These are phyloP conservation scores for Sylvia atricapilla DNA, from an alignment of 2,113 vertebrate species.

Conservation along the genomic window DNA sequence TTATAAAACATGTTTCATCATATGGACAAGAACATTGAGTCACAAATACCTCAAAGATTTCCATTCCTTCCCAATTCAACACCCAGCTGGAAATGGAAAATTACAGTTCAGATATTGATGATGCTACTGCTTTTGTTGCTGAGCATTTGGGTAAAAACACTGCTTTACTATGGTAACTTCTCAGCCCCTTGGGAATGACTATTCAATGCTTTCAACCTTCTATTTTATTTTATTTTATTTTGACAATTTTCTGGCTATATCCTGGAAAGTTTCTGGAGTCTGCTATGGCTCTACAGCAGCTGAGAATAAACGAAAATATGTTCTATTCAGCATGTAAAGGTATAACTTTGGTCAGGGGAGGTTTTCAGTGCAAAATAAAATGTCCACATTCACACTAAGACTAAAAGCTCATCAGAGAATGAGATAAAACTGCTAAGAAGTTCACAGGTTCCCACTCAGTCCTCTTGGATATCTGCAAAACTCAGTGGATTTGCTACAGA, in stretches of 20 bases:
- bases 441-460: neutral
- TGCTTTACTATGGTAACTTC: conserved; percentile 30
- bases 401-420: neutral
- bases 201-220: neutral
- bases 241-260: neutral
- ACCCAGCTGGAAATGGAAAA: neutral
- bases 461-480: neutral
- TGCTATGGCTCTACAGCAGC: neutral
- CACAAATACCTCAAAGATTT: neutral
- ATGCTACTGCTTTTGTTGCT: conserved; percentile 1
- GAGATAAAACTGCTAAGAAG: neutral
- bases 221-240: neutral
- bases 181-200: neutral
- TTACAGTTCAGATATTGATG: neutral
- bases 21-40: neutral
- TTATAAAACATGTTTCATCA: neutral
- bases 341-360: neutral
- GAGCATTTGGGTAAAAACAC: conserved; percentile 26
- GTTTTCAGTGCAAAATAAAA: neutral
- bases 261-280: neutral
- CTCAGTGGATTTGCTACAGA: neutral
- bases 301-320: neutral
- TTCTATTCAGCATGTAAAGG: neutral
- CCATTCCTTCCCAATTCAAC: neutral
- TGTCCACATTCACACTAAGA: neutral